Evolutionary conservation across 2,797 vertebrate genomes (phyloP).

Genomic region (Gobionotothen gibberifrons): DNA sequence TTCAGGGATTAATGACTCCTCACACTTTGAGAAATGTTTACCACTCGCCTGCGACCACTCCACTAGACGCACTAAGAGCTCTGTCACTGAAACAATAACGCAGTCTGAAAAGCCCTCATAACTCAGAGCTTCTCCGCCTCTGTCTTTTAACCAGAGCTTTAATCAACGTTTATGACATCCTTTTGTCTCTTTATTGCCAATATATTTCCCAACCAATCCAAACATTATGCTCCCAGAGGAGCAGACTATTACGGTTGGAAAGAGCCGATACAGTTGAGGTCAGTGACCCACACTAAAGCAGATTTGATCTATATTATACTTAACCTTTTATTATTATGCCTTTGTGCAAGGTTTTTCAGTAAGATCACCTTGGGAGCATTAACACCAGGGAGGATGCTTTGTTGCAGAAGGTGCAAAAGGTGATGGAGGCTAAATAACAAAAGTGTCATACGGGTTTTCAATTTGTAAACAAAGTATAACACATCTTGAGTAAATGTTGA

Average conservation of each 20-base stretch:
- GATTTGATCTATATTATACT: constrained; percentile 85
- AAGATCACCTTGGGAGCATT: constrained; percentile 78
- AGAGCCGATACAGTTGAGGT: constrained; percentile 84
- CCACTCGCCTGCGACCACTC: constrained; percentile 76
- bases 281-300: constrained; percentile 84
- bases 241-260: constrained; percentile 83
- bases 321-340: constrained; percentile 81
- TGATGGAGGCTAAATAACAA: constrained; percentile 30
- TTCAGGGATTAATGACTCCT: constrained; percentile 85
- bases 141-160: constrained; percentile 87
- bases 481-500: constrained; percentile 3
- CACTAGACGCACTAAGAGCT: constrained; percentile 83
- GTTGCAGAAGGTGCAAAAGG: constrained; percentile 53
- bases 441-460: constrained; percentile 27
- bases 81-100: constrained; percentile 86
- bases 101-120: constrained; percentile 83
- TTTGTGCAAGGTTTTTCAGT: constrained; percentile 67
- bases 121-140: constrained; percentile 84
- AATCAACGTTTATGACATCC: constrained; percentile 90
- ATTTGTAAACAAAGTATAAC: constrained; percentile 22
- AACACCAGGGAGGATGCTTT: constrained; percentile 46
- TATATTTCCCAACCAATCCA: constrained; percentile 87
- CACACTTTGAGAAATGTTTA: constrained; percentile 83
- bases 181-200: constrained; percentile 89
- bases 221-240: constrained; percentile 85